Conservation (phyloP, 1,140 invertebrate genomes). For the Euglossa dilemma region DNA sequence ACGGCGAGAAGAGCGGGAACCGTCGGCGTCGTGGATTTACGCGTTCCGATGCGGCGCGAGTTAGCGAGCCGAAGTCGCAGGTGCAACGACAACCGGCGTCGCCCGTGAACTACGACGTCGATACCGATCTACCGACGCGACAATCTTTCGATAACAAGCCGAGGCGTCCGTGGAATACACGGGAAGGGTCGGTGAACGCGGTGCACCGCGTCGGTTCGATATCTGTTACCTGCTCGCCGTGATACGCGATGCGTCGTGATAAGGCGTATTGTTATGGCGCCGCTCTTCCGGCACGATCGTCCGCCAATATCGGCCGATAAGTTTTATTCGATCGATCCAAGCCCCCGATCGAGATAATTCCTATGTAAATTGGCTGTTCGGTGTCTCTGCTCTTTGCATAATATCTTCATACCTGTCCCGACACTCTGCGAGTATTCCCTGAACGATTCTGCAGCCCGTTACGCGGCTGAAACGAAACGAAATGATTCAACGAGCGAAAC, state of each 20-base stretch:
- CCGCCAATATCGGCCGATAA: conserved; percentile 33
- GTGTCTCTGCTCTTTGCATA: conserved; percentile 13
- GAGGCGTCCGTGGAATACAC: conserved; percentile 18
- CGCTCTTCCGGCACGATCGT: conserved; percentile 46
- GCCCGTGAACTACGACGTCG: conserved; percentile 34
- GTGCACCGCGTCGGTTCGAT: conserved; percentile 11
- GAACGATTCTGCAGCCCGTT: too few relatives aligned
- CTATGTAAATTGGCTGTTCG: conserved; percentile 3
- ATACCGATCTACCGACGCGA: conserved; percentile 62
- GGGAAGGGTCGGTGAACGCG: conserved; percentile 22
- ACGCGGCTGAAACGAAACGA: too few relatives aligned
- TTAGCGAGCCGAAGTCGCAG: conserved; percentile 36
- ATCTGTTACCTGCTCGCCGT: conserved; percentile 37
- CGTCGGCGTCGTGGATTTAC: conserved; percentile 23
- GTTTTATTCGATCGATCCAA: conserved; percentile 20
- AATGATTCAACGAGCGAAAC: too few relatives aligned
- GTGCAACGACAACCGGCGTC: conserved; percentile 20
- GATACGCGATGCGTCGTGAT: conserved; percentile 54
- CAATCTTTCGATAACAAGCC: conserved; percentile 58
- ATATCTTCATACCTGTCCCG: conserved; percentile 41
- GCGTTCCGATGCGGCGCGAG: conserved; percentile 22
- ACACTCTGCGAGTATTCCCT: not conserved
- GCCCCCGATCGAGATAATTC: not conserved
- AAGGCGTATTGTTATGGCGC: conserved; percentile 46
- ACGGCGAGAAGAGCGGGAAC: not conserved